Percentiles rank a stretch among this genome's conserved stretches.
Evolutionary conservation across 2,888 invertebrate species (phyloP).

Genomic region (Stenchaetothrips biformis): DNA sequence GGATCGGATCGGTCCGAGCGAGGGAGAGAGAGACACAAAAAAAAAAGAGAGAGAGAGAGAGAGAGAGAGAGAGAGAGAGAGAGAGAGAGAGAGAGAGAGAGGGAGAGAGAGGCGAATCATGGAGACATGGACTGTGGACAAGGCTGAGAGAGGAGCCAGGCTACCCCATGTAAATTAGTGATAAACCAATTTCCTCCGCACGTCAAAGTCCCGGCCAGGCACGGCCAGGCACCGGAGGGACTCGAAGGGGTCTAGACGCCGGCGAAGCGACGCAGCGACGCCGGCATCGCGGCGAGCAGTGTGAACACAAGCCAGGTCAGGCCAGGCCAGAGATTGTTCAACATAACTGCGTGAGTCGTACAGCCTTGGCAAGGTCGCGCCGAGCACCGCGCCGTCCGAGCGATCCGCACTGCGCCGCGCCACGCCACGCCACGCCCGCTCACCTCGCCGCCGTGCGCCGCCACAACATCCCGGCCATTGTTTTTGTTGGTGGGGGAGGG

Average conservation of each 20-base stretch:
- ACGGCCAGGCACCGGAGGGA: no score
- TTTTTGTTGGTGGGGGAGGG: not conserved
- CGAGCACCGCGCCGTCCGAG: not conserved
- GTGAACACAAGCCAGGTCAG: no score
- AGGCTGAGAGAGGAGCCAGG: not conserved
- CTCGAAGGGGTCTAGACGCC: no score
- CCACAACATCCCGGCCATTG: not conserved
- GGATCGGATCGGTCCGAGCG: not conserved
- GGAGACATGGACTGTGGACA: not conserved
- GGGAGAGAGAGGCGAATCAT: not conserved
- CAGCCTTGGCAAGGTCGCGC: not conserved
- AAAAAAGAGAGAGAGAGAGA: no score
- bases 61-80: no score
- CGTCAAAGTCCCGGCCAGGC: not conserved
- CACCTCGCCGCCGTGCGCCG: not conserved
- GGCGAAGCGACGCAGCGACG: no score
- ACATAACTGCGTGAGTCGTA: constrained; percentile 9
- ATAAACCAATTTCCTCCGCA: not conserved
- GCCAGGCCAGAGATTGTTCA: not conserved
- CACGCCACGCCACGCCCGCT: not conserved
- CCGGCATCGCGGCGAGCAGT: no score
- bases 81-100: no score
- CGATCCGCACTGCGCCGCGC: not conserved
- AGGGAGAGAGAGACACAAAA: not conserved
- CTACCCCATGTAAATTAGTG: not conserved